Base-by-base conservation (phyloP, 2,888 invertebrate genomes). In the Dichetophora obliterata region DNA sequence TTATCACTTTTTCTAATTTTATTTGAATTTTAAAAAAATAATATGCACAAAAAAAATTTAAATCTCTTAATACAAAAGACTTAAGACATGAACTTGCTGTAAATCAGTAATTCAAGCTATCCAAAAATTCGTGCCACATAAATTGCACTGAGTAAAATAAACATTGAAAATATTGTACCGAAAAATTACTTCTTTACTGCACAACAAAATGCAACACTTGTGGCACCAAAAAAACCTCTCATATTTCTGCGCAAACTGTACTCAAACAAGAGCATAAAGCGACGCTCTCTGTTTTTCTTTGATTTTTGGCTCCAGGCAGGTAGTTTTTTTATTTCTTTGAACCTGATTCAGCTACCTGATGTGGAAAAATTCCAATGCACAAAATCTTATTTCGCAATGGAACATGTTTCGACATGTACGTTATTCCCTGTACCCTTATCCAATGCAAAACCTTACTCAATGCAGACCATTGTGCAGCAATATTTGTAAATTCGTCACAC, bases 401-500 rank as follows among this genome's bases (percentile, higher is more conserved):
- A 48, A 65, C 74, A 74, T 54, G 74, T 66, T 43, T 31, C 34
- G 22, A 54, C 65, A 63, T 63, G 73, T 14, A 37, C 50, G 68
- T 27, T 27, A 52, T 54, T 71, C 19, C 52, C 11, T 73, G 61
- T 75, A 75, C 77, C 80, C 74, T 74, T 76, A 77, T 75, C 59
- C 75, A 80, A 79, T 71, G 75, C n/a, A n/a, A n/a, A n/a, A n/a
- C n/a, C n/a, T n/a, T n/a, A n/a, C n/a, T n/a, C n/a, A n/a, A n/a
- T n/a, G 80, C 73, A 63, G 74, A 78, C 75, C 5, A 52, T 37
- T 43, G 16, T 24, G 34, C 63, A 57, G 65, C 77, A 79, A 79
- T 80, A 82, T 83, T 84, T 70, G 77, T 4, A 81, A 84, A 84
- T 84, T 84, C 85, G 85, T 83, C 81, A 85, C 83, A 82, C 82